Evolutionary conservation across 2,113 vertebrate species (phyloP).

Genomic region (Ptychochromis oligacanthus): DNA sequence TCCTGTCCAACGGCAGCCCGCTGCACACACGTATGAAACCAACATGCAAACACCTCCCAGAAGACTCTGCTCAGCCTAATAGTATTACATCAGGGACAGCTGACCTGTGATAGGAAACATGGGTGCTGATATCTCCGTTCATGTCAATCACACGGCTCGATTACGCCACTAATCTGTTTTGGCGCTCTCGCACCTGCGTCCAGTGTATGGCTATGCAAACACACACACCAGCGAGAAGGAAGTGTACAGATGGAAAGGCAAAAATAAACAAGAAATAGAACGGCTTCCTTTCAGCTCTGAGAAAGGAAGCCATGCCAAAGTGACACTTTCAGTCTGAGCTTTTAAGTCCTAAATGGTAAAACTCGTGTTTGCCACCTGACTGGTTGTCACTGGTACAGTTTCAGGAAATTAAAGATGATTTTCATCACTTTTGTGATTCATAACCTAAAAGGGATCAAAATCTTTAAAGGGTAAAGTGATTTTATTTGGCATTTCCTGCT

Average conservation of each 20-base stretch:
- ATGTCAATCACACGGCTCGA: slow-evolving; percentile 57
- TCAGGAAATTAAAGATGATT: neutral
- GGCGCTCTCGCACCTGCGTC: slow-evolving; percentile 59
- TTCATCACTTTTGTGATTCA: neutral
- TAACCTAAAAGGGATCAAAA: neutral
- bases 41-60: slow-evolving; percentile 10
- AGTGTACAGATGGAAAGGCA: neutral
- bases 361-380: neutral
- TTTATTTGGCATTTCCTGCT: neutral
- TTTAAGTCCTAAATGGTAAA: neutral
- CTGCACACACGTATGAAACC: neutral
- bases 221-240: neutral
- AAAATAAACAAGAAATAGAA: neutral
- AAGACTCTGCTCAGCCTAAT: slow-evolving; percentile 41
- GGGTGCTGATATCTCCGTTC: slow-evolving; percentile 39
- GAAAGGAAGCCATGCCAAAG: neutral
- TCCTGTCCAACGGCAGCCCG: neutral
- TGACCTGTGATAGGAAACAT: slow-evolving; percentile 63
- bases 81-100: slow-evolving; percentile 49
- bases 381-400: slow-evolving; percentile 9
- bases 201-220: slow-evolving; percentile 8
- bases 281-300: neutral
- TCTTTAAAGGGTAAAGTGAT: neutral
- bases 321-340: neutral
- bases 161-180: slow-evolving; percentile 54